Base-by-base conservation (phyloP, 2,113 vertebrate genomes). In the Chaetodon trifascialis region DNA sequence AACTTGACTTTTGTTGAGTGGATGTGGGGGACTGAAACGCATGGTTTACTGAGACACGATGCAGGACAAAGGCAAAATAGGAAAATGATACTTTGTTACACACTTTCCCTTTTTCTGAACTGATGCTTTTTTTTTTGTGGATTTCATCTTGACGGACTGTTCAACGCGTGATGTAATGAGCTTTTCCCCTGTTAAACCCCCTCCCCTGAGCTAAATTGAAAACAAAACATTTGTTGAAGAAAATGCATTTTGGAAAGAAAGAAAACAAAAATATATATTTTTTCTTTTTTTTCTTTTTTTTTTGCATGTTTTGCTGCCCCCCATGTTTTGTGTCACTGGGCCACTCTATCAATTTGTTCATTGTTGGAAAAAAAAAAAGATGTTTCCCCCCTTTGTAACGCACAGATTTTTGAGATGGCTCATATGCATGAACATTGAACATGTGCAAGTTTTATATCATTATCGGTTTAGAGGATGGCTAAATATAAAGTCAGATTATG, bases 291-390 rank as follows among this genome's bases (percentile, higher is more conserved):
- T 30, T 30, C 3, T 30, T 30, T 30, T 3, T n/a, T 36, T 25
- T 85, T 76, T 91, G 94, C 93, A 94, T 94, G 92, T 91, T 90
- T 83, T 79, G 74, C 85, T 88, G 60, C 85, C 83, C 86, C 83
- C 76, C 75, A 69, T 51, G 44, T 89, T 88, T 85, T 86, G 76
- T 90, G 82, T 89, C 88, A 87, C 86, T 5, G 38, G 55, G 87
- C 84, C 84, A 76, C 67, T 85, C 80, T 76, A 71, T 83, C 38
- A 60, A 74, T 79, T 82, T 81, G 58, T 85, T 91, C 67, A 80
- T 88, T 77, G 71, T 82, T 64, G 4, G 30, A 49, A 77, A 73
- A 56, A 76, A 42, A 73, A 42, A 65, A 62, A 51, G 64, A 81
- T 12, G 42, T 60, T 49, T 14, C 47, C 73, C 62, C 71, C 30